Percentiles rank a stretch among this genome's conserved stretches.
Conservation (phyloP, 2,888 invertebrate species). For the Tetropium fuscum region DNA sequence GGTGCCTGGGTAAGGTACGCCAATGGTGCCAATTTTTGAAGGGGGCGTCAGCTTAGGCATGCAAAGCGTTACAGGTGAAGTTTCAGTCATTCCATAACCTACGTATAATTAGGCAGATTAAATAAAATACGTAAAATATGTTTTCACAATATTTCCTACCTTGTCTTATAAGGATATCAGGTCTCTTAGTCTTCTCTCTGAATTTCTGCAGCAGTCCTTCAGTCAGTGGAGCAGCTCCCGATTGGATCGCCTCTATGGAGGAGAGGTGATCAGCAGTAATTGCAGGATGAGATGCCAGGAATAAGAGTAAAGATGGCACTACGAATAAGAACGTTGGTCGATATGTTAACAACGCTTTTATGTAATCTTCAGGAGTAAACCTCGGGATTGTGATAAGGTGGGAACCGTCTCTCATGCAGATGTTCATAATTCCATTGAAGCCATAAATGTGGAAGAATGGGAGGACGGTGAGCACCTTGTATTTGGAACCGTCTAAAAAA, state of each 20-base stretch:
- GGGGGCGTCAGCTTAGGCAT: constrained; percentile 71
- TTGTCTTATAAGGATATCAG: constrained; percentile 61
- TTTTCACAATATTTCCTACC: constrained; percentile 48
- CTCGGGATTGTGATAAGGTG: constrained; percentile 77
- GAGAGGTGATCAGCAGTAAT: constrained; percentile 76
- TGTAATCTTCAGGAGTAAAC: constrained; percentile 81
- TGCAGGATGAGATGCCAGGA: constrained; percentile 79
- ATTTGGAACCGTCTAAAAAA: constrained; percentile 50
- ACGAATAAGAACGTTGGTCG: constrained; percentile 75
- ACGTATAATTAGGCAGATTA: constrained; percentile 39
- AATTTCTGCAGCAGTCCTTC: constrained; percentile 75
- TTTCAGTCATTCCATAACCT: constrained; percentile 80
- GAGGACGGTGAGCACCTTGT: constrained; percentile 73
- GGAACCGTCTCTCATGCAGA: constrained; percentile 71
- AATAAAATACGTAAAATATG: background rate
- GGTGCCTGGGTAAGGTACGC: constrained; percentile 76
- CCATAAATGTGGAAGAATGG: constrained; percentile 88
- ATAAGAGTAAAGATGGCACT: constrained; percentile 82
- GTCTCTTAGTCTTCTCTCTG: constrained; percentile 65
- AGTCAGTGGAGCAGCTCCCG: constrained; percentile 81
- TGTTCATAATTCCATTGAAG: constrained; percentile 76
- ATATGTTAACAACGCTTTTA: constrained; percentile 73
- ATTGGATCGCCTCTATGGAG: constrained; percentile 73
- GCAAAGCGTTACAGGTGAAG: constrained; percentile 74
- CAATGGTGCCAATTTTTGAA: constrained; percentile 77